Evolutionary conservation across 2,797 vertebrate genomes (phyloP), one percentile per base, ranked within the genome.

Genomic region (Fistularia tabacaria): DNA sequence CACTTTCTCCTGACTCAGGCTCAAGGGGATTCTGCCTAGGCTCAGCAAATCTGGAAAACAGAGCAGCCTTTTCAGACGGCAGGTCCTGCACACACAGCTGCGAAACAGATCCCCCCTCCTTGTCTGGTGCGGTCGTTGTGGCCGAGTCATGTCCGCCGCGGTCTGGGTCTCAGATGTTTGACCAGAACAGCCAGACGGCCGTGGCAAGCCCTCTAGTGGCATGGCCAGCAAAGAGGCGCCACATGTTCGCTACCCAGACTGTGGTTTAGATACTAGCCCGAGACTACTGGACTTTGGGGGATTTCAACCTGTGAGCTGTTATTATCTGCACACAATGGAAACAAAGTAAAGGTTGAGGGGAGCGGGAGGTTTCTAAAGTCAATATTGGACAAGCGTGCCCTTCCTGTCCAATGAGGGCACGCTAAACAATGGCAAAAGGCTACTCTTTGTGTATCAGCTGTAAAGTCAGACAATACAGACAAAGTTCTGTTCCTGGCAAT

Each of bases 51-150:
- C 63, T 66, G 64, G 73, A 70, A 85, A 84, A 43, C 81, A 77
- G 70, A 71, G 69, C 60, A 63, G 64, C 64, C 73, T 73, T 66
- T 83, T 71, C 84, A 77, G 64, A 73, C 75, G 40, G 25, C 6
- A 8, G 58, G 61, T 53, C 15, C 55, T 41, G 56, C 53, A 8
- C 74, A 82, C 73, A 82, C 86, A 90, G 86, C 87, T 89, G 88
- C 64, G 50, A 57, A 80, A 85, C 69, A 85, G 77, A 86, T 88
- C 75, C 36, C 15, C 77, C 60, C 62, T 36, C 14, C 43, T 45
- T 8, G 37, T 12, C 48, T 78, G 74, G 40, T 37, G 51, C 13
- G 50, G 59, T 49, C 54, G 42, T 14, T 37, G 46, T 45, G 59
- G 43, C 73, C 25, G 25, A 25, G 61, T 66, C 42, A 51, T 45